These are phyloP conservation scores for Myrmecobius fasciatus DNA, from an alignment of 2,113 vertebrate species.

Conservation along the genomic window DNA sequence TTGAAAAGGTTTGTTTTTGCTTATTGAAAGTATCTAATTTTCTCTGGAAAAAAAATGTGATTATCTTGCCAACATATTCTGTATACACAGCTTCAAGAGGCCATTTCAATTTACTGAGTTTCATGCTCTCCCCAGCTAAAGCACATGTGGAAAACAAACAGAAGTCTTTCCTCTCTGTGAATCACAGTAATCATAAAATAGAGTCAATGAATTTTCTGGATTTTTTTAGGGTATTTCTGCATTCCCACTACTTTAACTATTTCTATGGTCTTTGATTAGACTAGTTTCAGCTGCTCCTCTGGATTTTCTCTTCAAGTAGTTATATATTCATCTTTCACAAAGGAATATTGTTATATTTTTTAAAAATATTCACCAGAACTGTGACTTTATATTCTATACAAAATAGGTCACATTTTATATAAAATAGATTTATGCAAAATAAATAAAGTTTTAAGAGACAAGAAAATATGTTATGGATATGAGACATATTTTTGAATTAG, in stretches of 20 bases:
- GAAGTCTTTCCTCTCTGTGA: neutral
- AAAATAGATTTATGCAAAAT: neutral
- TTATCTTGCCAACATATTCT: neutral
- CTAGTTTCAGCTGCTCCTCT: neutral
- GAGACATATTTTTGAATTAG: neutral
- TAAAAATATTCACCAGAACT: neutral
- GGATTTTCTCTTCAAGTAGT: neutral
- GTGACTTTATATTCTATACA: neutral
- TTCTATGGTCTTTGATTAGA: neutral
- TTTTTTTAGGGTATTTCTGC: neutral
- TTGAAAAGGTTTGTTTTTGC: neutral
- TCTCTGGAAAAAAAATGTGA: slow-evolving; percentile 2
- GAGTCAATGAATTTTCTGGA: neutral
- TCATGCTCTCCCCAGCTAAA: neutral
- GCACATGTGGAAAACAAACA: neutral
- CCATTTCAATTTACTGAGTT: neutral
- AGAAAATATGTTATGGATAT: neutral
- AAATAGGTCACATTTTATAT: neutral
- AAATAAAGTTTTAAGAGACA: neutral
- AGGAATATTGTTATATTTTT: neutral
- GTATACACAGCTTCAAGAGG: neutral
- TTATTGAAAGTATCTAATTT: slow-evolving; percentile 1
- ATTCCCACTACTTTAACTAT: neutral
- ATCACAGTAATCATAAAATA: slow-evolving; percentile 1
- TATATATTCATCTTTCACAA: neutral